Percentiles rank a stretch among this genome's conserved stretches.
phyloP scores from a whole-genome alignment of 2,888 invertebrate genomes.

The Drosophila longiperda region DNA sequence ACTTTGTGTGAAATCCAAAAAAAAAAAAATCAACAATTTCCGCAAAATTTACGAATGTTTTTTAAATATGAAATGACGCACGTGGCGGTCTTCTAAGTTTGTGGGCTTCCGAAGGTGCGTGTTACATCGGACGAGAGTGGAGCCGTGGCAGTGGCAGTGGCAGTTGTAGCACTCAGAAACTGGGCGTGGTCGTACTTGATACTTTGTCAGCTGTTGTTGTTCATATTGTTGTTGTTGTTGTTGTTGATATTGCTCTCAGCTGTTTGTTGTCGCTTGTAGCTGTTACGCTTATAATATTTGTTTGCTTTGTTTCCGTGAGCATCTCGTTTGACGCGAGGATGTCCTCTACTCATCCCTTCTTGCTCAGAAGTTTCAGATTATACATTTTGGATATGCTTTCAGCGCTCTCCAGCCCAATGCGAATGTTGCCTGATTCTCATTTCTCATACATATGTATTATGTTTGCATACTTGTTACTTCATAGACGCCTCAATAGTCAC shows the following conservation, averaged over 20 bases:
- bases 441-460: neutral
- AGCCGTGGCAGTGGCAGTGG: neutral
- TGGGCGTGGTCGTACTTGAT: slow-evolving; percentile 55
- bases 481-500: neutral
- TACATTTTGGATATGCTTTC: slow-evolving; percentile 32
- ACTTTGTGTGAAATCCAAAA: slow-evolving; percentile 45
- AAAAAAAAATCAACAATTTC: slow-evolving; percentile 55
- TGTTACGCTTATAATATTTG: slow-evolving; percentile 63
- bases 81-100: slow-evolving; percentile 20
- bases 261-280: slow-evolving; percentile 42
- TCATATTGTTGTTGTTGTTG: slow-evolving; percentile 9
- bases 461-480: neutral
- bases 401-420: slow-evolving; percentile 1
- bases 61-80: slow-evolving; percentile 62
- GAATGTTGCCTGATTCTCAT: slow-evolving; percentile 9
- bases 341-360: neutral
- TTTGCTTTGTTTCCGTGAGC: slow-evolving; percentile 34
- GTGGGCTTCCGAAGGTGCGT: slow-evolving; percentile 2
- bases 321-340: neutral
- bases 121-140: neutral
- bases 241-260: slow-evolving; percentile 15
- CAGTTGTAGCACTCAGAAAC: slow-evolving; percentile 20
- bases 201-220: slow-evolving; percentile 32
- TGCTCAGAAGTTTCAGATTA: slow-evolving; percentile 25
- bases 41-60: slow-evolving; percentile 65